Percentiles rank a stretch among this genome's conserved stretches.
Conservation (phyloP, 2,113 vertebrate genomes). For the Leiothrix lutea region DNA sequence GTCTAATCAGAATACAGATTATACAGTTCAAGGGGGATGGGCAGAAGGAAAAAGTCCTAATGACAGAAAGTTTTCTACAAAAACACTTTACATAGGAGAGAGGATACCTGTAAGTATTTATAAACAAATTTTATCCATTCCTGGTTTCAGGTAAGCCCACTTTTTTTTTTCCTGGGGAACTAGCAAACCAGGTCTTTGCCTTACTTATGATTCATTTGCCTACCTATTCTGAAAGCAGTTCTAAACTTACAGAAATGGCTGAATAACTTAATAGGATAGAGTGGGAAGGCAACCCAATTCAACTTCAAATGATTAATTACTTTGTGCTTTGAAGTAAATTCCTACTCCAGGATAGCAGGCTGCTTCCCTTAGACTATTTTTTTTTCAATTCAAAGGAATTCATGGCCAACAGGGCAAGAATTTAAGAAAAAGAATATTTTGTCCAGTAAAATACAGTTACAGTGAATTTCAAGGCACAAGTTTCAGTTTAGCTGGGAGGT, state of each 20-base stretch:
- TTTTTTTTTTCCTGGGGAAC: background rate
- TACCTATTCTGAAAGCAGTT: background rate
- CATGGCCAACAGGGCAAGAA: background rate
- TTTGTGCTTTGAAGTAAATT: background rate
- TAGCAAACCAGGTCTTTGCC: background rate
- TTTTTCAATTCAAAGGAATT: background rate
- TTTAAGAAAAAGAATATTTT: background rate
- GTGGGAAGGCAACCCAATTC: background rate
- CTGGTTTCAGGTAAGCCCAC: background rate
- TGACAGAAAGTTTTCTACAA: background rate
- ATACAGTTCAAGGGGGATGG: background rate
- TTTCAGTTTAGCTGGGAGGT: background rate
- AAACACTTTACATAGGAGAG: background rate
- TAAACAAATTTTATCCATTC: background rate
- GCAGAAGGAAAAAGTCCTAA: background rate
- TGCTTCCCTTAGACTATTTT: background rate
- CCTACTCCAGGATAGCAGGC: background rate
- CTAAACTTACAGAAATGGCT: background rate
- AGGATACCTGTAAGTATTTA: background rate
- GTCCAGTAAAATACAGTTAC: background rate
- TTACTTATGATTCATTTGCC: background rate
- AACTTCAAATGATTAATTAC: background rate
- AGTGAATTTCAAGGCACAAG: background rate
- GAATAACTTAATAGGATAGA: background rate
- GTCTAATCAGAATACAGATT: too few relatives aligned